Conservation (phyloP, 2,113 vertebrate species). For the Ptilorrhoa leucosticta region DNA sequence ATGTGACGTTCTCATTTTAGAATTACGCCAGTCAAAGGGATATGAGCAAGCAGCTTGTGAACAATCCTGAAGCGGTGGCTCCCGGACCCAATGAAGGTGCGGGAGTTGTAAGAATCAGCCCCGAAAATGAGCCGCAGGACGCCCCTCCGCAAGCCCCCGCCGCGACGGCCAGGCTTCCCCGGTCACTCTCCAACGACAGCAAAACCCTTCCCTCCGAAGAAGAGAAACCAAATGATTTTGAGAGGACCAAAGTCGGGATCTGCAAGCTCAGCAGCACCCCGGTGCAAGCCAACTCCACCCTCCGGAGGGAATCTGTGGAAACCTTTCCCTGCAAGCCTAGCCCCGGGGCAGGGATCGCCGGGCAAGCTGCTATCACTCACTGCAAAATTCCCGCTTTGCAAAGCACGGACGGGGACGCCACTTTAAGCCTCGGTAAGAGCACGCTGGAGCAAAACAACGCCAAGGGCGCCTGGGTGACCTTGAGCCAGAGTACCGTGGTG, state of each 20-base stretch:
- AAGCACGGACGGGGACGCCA: conserved; percentile 57
- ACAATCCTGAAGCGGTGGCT: conserved; percentile 68
- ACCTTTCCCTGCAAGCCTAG: conserved; percentile 39
- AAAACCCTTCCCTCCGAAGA: conserved; percentile 77
- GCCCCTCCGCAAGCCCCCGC: conserved; percentile 43
- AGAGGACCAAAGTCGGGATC: conserved; percentile 80
- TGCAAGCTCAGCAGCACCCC: conserved; percentile 76
- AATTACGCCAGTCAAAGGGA: conserved; percentile 82
- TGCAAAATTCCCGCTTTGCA: conserved; percentile 80
- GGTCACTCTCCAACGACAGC: conserved; percentile 73
- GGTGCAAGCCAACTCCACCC: conserved; percentile 67
- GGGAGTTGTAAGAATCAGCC: conserved; percentile 69
- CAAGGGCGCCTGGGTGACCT: conserved; percentile 83
- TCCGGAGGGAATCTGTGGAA: conserved; percentile 74
- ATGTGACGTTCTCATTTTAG: conserved; percentile 74
- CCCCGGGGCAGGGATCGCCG: background rate
- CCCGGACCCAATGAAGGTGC: conserved; percentile 68
- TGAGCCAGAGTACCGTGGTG: conserved; percentile 95
- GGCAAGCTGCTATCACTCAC: conserved; percentile 51
- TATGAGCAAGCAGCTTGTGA: conserved; percentile 79
- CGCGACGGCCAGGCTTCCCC: conserved; percentile 47
- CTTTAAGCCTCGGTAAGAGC: conserved; percentile 77
- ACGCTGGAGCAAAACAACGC: conserved; percentile 83
- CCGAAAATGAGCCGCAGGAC: conserved; percentile 70
- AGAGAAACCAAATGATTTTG: conserved; percentile 73